Conservation (phyloP, 1,140 invertebrate genomes). For the Neodiprion pinetum region DNA sequence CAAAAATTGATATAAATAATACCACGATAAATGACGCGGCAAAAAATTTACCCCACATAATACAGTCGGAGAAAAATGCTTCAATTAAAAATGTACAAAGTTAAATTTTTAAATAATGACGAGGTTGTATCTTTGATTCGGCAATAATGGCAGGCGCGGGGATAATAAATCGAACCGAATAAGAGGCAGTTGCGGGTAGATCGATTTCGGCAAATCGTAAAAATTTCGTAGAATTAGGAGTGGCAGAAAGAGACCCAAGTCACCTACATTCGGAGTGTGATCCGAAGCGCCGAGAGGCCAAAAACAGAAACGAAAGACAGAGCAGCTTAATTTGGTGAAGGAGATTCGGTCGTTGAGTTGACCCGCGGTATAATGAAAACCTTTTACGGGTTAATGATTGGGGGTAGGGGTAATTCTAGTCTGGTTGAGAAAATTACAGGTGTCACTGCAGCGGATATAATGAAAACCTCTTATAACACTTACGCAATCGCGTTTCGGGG, state of each 20-base stretch:
- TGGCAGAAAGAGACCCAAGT: neutral
- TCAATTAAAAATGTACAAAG: no score
- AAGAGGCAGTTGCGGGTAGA: neutral
- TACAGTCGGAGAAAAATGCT: no score
- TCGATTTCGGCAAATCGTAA: neutral
- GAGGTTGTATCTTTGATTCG: no score
- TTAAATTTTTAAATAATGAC: no score
- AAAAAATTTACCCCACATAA: no score
- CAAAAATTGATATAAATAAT: no score
- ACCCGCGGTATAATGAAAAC: neutral
- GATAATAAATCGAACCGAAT: neutral
- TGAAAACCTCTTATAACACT: neutral
- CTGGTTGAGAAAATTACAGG: neutral
- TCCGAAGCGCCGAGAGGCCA: no score
- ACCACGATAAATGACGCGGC: no score
- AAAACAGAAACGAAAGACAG: no score
- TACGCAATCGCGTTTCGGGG: neutral
- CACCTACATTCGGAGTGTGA: neutral
- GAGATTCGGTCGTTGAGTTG: neutral
- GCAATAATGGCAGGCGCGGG: no score
- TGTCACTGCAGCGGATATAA: neutral
- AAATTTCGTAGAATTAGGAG: neutral
- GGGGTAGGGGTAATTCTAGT: neutral
- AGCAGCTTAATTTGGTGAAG: no score
- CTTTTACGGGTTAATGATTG: slow-evolving; percentile 2